A percentile compares a stretch with the other conserved stretches of the same genome.
phyloP scores from a whole-genome alignment of 2,797 vertebrate genomes.

The Platalea minor region DNA sequence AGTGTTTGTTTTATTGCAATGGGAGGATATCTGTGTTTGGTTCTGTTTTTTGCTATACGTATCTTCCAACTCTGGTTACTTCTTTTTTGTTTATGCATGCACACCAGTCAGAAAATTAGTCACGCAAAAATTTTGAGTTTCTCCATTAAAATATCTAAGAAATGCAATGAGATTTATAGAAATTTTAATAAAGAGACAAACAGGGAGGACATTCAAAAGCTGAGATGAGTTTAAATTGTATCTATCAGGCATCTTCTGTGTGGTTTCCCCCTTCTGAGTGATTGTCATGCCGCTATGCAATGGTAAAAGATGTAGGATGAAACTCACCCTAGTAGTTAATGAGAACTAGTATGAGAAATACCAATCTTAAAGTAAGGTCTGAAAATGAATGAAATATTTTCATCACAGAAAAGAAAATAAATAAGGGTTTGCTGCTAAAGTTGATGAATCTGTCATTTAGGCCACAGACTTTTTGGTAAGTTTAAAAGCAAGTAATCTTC shows the following conservation, averaged over 20 bases:
- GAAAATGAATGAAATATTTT: not conserved
- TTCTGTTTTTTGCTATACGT: not conserved
- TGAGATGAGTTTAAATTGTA: not conserved
- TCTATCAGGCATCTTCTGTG: not conserved
- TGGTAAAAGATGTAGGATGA: not conserved
- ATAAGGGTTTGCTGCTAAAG: not conserved
- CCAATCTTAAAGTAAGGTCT: not conserved
- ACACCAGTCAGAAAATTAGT: not conserved
- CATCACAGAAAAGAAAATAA: not conserved
- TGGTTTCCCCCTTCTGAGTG: not conserved
- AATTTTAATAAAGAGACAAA: not conserved
- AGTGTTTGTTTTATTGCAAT: not conserved
- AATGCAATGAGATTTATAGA: not conserved
- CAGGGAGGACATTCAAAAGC: not conserved
- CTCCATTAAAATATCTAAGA: not conserved
- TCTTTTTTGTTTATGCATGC: not conserved
- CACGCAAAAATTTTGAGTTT: not conserved
- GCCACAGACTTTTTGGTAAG: not conserved
- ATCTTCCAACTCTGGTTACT: not conserved
- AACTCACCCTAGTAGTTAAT: not conserved
- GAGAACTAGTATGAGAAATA: not conserved
- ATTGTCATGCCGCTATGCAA: not conserved
- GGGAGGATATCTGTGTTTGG: not conserved
- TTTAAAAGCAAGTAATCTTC: not conserved
- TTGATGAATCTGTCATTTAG: not conserved